Base-by-base conservation (phyloP, 1,140 invertebrate genomes). In the Drosophila sp. region DNA sequence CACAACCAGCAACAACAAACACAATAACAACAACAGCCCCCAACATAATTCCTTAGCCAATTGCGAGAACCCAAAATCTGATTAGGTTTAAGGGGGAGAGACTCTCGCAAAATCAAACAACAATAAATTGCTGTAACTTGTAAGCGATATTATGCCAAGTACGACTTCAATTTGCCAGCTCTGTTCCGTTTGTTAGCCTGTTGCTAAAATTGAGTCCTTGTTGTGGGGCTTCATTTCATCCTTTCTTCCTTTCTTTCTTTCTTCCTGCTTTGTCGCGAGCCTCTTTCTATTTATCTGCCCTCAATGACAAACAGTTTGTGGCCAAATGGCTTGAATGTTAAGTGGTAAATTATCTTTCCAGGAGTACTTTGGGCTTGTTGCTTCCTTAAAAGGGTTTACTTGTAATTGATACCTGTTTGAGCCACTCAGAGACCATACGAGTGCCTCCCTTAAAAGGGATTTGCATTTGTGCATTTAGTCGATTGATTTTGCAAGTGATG, bases 111-210 rank as follows among this genome's bases (percentile, higher is more conserved):
- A 89, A 89, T 89, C 83, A 89, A 89, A 80, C 63, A 80, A 89
- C 83, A 73, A 89, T 89, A 89, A 89, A 89, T 89, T 87, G 83
- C 73, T 74, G 65, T 69, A 89, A 89, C 67, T 87, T 87, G 83
- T 89, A 89, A 89, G 69, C 66, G 76, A 87, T 76, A 76, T 76
- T 64, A 62, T 40, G 16, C 61, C 57, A 78, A 76, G 80, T 71
- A 75, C 79, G 72, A 65, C 34, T 61, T 51, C 69, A 80, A 84
- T 80, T 84, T 70, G 76, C 14, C n/a, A n/a, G n/a, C n/a, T n/a
- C n/a, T n/a, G n/a, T n/a, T n/a, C n/a, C n/a, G n/a, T 53, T 56
- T 87, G 72, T 84, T 76, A 78, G 82, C 82, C 82, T 87, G 82
- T 89, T 87, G 82, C 82, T 87, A 76, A 67, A 76, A 78, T 40